These are phyloP conservation scores for Neostethus bicornis DNA, from an alignment of 2,797 vertebrate genomes.

Conservation along the genomic window DNA sequence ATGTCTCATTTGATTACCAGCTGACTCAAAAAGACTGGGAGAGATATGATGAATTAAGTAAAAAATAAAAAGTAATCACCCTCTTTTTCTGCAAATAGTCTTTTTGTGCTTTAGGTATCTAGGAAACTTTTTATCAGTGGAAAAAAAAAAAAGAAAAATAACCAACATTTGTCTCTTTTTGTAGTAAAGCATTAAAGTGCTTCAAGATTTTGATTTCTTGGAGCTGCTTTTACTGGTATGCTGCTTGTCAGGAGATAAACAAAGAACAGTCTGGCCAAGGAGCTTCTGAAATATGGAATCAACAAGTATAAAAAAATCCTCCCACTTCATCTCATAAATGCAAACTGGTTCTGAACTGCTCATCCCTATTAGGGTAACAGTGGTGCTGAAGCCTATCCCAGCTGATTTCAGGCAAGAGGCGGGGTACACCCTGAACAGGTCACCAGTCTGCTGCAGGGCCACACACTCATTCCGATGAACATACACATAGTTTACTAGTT, in stretches of 20 bases:
- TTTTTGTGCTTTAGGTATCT: conserved; percentile 11
- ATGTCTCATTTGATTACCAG: conserved; percentile 28
- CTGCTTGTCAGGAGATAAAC: conserved; percentile 30
- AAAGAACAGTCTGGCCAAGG: conserved; percentile 24
- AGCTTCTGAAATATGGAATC: conserved; percentile 42
- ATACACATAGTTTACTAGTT: not conserved
- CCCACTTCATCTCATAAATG: conserved; percentile 16
- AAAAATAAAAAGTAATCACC: not conserved
- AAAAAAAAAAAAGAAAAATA: conserved; percentile 7
- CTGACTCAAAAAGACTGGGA: not conserved
- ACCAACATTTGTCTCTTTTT: conserved; percentile 29
- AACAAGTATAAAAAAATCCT: no score
- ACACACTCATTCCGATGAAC: conserved; percentile 7
- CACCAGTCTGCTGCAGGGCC: no score
- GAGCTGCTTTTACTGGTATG: conserved; percentile 42
- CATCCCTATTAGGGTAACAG: no score
- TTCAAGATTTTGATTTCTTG: conserved; percentile 20
- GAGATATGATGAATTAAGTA: not conserved
- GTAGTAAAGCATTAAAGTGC: conserved; percentile 22
- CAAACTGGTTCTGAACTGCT: conserved; percentile 15
- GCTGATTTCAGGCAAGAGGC: no score
- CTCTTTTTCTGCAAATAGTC: not conserved
- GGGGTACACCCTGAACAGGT: no score
- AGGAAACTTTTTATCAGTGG: not conserved
- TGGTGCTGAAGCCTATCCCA: no score